Evolutionary conservation across 2,113 vertebrate genomes (phyloP).

Genomic region (Nesoenas mayeri): DNA sequence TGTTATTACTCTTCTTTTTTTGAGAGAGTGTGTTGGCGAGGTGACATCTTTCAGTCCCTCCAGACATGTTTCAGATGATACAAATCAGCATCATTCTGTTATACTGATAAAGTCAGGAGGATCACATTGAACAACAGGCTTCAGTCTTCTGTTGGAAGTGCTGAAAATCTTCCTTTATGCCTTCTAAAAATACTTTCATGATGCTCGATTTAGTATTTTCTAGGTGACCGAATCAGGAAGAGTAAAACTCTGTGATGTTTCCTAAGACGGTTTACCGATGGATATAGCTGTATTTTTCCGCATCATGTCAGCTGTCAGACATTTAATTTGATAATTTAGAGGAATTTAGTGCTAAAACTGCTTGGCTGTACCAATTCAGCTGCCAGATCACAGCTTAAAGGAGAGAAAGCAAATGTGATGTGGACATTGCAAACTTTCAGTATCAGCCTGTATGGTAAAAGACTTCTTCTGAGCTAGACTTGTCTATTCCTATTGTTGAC

Average conservation of each 20-base stretch:
- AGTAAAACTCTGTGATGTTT: background rate
- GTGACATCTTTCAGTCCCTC: slow-evolving; percentile 19
- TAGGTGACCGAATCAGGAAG: background rate
- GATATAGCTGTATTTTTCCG: background rate
- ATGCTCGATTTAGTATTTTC: background rate
- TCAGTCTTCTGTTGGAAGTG: background rate
- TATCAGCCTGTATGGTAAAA: background rate
- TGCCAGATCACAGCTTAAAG: background rate
- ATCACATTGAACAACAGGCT: background rate
- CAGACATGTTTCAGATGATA: slow-evolving; percentile 24
- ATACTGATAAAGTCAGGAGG: background rate
- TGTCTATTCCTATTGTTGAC: background rate
- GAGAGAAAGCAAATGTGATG: background rate
- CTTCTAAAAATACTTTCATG: background rate
- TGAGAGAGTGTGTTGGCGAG: background rate
- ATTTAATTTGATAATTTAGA: background rate
- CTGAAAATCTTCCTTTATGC: background rate
- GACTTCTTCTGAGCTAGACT: background rate
- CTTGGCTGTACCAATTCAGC: background rate
- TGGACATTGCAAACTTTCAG: background rate
- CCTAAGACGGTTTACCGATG: background rate
- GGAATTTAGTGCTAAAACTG: background rate
- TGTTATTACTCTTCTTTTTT: slow-evolving; percentile 23
- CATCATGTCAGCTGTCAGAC: background rate
- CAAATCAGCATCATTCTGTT: slow-evolving; percentile 44